Percentiles rank a stretch among this genome's conserved stretches.
These are phyloP conservation scores for Paramormyrops kingsleyae DNA, from an alignment of 2,113 vertebrate species.

Conservation along the genomic window DNA sequence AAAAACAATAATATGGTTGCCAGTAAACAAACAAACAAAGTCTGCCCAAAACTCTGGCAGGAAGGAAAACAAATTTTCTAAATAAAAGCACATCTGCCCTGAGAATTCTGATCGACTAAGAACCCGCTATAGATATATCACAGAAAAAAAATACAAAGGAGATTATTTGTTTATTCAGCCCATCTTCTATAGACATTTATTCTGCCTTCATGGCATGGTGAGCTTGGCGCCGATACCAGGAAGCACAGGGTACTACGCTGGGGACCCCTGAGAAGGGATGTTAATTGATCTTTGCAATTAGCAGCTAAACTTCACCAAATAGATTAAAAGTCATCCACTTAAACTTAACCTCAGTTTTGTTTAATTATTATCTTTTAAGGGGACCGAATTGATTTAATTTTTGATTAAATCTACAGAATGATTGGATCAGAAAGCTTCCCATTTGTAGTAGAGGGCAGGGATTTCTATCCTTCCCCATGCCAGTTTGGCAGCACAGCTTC, in stretches of 20 bases:
- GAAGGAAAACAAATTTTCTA: not conserved
- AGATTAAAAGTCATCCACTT: not conserved
- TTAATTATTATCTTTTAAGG: not conserved
- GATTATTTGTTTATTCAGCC: not conserved
- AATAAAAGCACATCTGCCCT: not conserved
- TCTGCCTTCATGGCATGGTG: not conserved
- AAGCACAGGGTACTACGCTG: not conserved
- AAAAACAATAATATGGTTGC: not conserved
- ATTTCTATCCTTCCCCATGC: not conserved
- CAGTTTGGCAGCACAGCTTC: not conserved
- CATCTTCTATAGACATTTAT: not conserved
- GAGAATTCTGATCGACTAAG: not conserved
- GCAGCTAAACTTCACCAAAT: not conserved
- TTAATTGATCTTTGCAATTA: not conserved
- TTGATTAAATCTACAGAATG: not conserved
- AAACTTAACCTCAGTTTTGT: not conserved
- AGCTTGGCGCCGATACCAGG: not conserved
- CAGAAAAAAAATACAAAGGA: not conserved
- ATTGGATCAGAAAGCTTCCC: not conserved
- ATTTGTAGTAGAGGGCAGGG: not conserved
- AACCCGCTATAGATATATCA: not conserved
- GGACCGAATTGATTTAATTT: not conserved
- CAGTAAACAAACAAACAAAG: not conserved
- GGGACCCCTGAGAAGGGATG: not conserved
- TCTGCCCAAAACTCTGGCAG: not conserved